Evolutionary conservation across 2,797 vertebrate species (phyloP).

Genomic region (Karalla daura): DNA sequence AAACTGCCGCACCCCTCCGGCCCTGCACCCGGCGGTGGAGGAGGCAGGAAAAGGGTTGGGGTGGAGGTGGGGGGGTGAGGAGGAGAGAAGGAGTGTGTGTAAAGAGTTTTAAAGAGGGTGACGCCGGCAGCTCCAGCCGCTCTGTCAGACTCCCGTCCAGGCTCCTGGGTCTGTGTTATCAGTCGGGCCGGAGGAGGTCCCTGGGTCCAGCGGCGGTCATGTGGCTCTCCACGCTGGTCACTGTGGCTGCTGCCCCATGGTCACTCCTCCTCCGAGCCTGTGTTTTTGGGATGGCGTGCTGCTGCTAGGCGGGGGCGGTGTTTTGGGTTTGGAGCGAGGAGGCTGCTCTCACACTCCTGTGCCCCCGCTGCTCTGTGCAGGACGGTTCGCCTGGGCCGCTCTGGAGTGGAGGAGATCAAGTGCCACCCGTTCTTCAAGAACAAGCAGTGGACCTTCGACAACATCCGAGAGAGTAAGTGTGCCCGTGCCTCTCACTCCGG

Average conservation of each 20-base stretch:
- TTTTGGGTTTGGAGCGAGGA: slow-evolving; percentile 32
- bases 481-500: slow-evolving; percentile 7
- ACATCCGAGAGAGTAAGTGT: slow-evolving; percentile 95
- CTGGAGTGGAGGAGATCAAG: slow-evolving; percentile 89
- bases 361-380: slow-evolving; percentile 84
- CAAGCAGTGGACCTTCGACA: slow-evolving; percentile 98
- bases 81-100: slow-evolving; percentile 18
- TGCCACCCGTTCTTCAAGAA: slow-evolving; percentile 95
- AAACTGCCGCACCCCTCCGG: slow-evolving; percentile 77
- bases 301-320: slow-evolving; percentile 50
- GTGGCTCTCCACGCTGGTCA: slow-evolving; percentile 64
- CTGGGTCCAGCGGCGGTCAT: slow-evolving; percentile 52
- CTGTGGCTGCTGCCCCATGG: slow-evolving; percentile 56
- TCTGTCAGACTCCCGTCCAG: slow-evolving; percentile 19
- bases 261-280: slow-evolving; percentile 43
- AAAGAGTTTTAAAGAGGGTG: slow-evolving; percentile 10
- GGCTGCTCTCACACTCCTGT: slow-evolving; percentile 51
- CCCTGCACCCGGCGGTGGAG: slow-evolving; percentile 60
- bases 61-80: slow-evolving; percentile 17
- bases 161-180: slow-evolving; percentile 42
- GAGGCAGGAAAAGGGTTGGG: slow-evolving; percentile 43
- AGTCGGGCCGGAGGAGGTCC: slow-evolving; percentile 34
- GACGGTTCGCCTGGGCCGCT: slow-evolving; percentile 93
- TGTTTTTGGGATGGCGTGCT: slow-evolving; percentile 64
- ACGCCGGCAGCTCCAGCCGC: slow-evolving; percentile 15